Conservation (phyloP, 2,797 vertebrate genomes). For the Esox lucius region DNA sequence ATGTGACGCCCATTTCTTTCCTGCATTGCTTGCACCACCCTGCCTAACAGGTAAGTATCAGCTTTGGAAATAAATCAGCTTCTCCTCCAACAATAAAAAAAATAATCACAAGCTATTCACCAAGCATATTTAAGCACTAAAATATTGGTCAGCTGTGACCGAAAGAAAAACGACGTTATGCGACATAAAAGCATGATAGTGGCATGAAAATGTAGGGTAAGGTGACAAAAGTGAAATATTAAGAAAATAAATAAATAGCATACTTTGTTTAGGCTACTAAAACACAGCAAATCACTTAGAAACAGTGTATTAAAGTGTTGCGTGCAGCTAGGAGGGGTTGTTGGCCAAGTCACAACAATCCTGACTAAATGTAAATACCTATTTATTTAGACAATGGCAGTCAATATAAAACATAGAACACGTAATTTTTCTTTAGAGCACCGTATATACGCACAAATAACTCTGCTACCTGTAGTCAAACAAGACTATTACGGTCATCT, state of each 20-base stretch:
- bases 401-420: not conserved
- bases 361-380: not conserved
- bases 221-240: not conserved
- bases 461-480: not conserved
- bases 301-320: not conserved
- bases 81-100: not conserved
- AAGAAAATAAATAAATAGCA: not conserved
- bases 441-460: not conserved
- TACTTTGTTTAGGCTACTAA: not conserved
- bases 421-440: not conserved
- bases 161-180: not conserved
- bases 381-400: not conserved
- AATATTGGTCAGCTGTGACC: not conserved
- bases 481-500: not conserved
- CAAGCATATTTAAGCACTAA: not conserved
- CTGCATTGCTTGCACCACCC: constrained; percentile 12
- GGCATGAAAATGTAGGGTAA: not conserved
- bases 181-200: constrained; percentile 16
- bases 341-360: not conserved
- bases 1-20: constrained; percentile 8
- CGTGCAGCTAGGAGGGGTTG: not conserved
- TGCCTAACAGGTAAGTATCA: constrained; percentile 25
- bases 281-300: not conserved
- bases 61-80: constrained; percentile 5
- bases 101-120: constrained; percentile 2